Base-by-base conservation (phyloP, 2,888 invertebrate genomes). In the Acleris cristana region DNA sequence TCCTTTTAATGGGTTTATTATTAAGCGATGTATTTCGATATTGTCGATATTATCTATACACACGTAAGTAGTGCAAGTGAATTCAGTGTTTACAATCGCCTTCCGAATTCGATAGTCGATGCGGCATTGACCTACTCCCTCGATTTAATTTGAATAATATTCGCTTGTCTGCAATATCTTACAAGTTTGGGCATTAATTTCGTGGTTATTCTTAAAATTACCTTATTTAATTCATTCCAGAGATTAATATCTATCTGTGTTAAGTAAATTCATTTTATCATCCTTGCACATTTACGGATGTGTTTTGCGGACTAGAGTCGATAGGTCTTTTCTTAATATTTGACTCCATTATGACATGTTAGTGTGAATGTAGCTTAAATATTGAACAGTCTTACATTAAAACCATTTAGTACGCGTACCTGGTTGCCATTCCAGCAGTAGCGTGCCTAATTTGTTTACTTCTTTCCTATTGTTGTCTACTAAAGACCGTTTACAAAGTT, bases 121-220 rank as follows among this genome's bases (percentile, higher is more conserved):
- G 57, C 74, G 81, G 77, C 87, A 86, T 85, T 89, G 87, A 87
- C 87, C 86, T 74, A 86, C 79, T 84, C 73, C 75, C 72, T 73
- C 69, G 71, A 76, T 75, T 74, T 72, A 77, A 77, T 82, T 79
- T 76, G 74, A 77, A 77, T 74, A 74, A 72, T 76, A 75, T 75
- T 72, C 30, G 61, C 60, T 30, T 52, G 61, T 56, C 56, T 61
- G 23, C 30, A 52, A 52, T 30, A 21, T 30, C 45, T 45, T 44
- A 52, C 7, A 19, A 21, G 16, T 61, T 14, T 56, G n/a, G 34
- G 56, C 51, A 51, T 66, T 21, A 44, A 30, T 61, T 52, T 61
- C 10, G 8, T 19, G 1, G 48, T 26, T 58, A 44, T 58, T 26
- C 57, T 58, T 58, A 48, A 26, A 57, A 16, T 40, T 23, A 10